A percentile compares a stretch with the other conserved stretches of the same genome.
phyloP scores from a whole-genome alignment of 2,888 invertebrate genomes.

The Celastrina argiolus region DNA sequence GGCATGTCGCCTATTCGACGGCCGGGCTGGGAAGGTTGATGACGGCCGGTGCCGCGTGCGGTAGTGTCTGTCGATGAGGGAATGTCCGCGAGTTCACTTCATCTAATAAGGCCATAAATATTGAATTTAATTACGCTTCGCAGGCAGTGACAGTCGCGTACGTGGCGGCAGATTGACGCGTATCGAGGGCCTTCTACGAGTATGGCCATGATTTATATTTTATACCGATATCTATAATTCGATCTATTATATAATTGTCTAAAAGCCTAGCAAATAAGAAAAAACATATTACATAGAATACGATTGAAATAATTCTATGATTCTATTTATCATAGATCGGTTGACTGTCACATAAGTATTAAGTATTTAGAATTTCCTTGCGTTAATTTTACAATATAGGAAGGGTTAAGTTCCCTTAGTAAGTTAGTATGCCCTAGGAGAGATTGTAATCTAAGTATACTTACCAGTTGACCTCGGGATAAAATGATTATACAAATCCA shows the following conservation, averaged over 20 bases:
- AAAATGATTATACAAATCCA: too few relatives aligned
- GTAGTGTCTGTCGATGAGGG: conserved; percentile 35
- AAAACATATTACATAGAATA: conserved; percentile 1
- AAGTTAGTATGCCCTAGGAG: too few relatives aligned
- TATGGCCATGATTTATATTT: conserved; percentile 29
- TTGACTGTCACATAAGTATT: not conserved
- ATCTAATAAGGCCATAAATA: conserved; percentile 49
- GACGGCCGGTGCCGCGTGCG: conserved; percentile 38
- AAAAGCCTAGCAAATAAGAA: not conserved
- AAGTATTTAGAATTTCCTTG: not conserved
- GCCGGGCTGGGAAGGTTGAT: conserved; percentile 39
- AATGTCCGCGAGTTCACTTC: conserved; percentile 34
- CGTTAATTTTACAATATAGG: not conserved
- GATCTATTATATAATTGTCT: not conserved
- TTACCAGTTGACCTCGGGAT: too few relatives aligned
- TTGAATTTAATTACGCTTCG: conserved; percentile 55
- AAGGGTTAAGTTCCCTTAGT: too few relatives aligned
- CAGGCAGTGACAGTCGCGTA: conserved; percentile 43
- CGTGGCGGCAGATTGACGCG: conserved; percentile 43
- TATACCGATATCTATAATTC: conserved; percentile 32
- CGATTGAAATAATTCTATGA: conserved; percentile 40
- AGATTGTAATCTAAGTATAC: too few relatives aligned
- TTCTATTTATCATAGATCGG: not conserved
- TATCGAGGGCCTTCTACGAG: conserved; percentile 34
- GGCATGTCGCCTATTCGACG: not conserved